These are phyloP conservation scores for Globodera rostochiensis DNA, from an alignment of 1,140 invertebrate genomes.

Conservation along the genomic window DNA sequence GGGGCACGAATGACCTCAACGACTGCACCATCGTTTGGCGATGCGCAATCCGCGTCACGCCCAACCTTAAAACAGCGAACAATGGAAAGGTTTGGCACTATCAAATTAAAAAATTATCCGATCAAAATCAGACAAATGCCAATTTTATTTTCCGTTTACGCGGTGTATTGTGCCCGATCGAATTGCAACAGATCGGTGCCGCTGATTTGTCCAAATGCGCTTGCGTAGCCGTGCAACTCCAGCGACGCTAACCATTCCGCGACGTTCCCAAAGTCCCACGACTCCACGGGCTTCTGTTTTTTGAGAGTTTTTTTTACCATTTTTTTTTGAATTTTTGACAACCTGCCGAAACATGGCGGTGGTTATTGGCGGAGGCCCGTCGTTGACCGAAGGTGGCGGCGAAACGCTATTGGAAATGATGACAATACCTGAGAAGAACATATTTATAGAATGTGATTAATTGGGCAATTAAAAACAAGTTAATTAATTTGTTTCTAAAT, in stretches of 20 bases:
- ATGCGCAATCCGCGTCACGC: constrained; percentile 70
- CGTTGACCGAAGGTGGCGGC: neutral
- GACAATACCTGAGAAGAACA: constrained; percentile 3
- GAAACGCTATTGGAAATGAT: constrained; percentile 19
- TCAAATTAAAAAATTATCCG: no score
- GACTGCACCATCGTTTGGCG: constrained; percentile 69
- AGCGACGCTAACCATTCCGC: constrained; percentile 68
- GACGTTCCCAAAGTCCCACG: constrained; percentile 69
- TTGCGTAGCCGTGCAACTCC: constrained; percentile 69
- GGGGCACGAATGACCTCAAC: constrained; percentile 13
- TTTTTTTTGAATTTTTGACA: neutral
- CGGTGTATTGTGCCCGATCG: constrained; percentile 69
- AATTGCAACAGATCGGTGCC: constrained; percentile 68
- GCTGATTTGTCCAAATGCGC: constrained; percentile 68
- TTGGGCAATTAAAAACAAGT: neutral
- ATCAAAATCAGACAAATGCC: no score
- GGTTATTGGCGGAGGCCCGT: neutral
- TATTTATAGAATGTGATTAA: neutral
- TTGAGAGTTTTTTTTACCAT: neutral
- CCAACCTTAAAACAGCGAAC: constrained; percentile 55
- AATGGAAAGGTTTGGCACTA: neutral
- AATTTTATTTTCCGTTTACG: constrained; percentile 21
- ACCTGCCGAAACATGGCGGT: constrained; percentile 12
- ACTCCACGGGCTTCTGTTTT: constrained; percentile 66
- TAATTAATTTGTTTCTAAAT: neutral